Evolutionary conservation across 2,113 vertebrate species (phyloP).

Genomic region (Oreochromis niloticus): DNA sequence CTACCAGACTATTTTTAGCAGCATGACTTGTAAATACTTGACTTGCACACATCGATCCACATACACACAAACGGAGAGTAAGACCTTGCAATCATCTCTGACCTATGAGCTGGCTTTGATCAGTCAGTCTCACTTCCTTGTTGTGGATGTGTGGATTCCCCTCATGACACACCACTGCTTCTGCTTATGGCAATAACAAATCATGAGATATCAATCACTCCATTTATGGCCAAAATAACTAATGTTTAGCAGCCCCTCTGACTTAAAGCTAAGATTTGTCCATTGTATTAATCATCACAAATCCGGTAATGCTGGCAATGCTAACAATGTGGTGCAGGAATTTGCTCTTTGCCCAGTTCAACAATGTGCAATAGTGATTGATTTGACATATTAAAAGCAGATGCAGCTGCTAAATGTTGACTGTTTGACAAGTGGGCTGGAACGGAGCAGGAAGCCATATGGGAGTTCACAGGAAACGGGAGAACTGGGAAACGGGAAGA

Average conservation of each 20-base stretch:
- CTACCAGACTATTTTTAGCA: background rate
- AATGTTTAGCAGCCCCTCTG: background rate
- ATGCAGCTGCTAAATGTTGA: background rate
- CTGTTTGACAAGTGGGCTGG: background rate
- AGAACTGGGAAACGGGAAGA: background rate
- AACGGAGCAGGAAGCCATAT: background rate
- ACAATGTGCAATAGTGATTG: background rate
- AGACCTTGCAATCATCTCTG: background rate
- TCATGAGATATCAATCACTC: background rate
- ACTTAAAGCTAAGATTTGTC: background rate
- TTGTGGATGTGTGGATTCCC: conserved; percentile 26
- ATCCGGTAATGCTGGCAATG: background rate
- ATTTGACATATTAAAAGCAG: background rate
- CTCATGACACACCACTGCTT: background rate
- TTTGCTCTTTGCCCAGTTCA: background rate
- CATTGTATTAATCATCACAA: background rate
- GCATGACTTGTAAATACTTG: background rate
- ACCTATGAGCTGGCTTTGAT: conserved; percentile 20
- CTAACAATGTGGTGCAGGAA: background rate
- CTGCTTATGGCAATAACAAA: background rate
- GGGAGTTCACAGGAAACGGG: background rate
- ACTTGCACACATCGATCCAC: background rate
- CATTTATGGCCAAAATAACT: background rate
- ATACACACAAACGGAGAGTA: background rate
- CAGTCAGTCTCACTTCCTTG: conserved; percentile 38